Base-by-base conservation (phyloP, 2,888 invertebrate genomes). In the Troglohyphantes excavatus region DNA sequence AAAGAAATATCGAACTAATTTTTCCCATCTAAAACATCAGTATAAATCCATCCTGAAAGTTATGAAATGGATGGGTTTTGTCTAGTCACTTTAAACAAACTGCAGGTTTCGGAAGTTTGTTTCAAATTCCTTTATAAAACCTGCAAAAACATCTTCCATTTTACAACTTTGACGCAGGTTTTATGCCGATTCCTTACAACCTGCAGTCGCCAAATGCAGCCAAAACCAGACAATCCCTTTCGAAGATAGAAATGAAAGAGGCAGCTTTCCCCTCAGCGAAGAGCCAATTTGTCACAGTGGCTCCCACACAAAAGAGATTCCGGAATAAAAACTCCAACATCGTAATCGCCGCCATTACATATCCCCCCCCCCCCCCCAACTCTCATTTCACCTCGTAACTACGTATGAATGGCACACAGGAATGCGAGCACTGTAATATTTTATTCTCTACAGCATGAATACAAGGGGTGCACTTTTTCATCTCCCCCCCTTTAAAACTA, bases 211-310 rank as follows among this genome's bases (percentile, higher is more conserved):
- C n/a, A n/a, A n/a, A n/a, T n/a, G n/a, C n/a, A n/a, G 78, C 78
- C 78, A 78, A 78, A 53, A 11, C 7, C n/a, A 33, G 78, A 29
- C 78, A 78, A 78, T 33, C 33, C 68, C 53, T 26, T 21, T 33
- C 23, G 39, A 26, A 23, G 43, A 26, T n/a, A 43, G 83, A 83
- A 27, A 72, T 72, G 83, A 83, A 87, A 81, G 75, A 53, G 53
- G 39, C 1, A 39, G 13, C 9, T 26, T 46, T 39, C 81, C 84
- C 86, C 76, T 72, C 67, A 26, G 53, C 7, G 39, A n/a, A 87
- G 87, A 81, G 65, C 88, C 76, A 88, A 88, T 88, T 88, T 88
- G 88, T 88, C 88, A 88, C 82, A 82, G 88, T 67, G 75, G 88
- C 73, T 63, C 75, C 82, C 19, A 6, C 46, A 88, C 88, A 88